Evolutionary conservation across 2,888 invertebrate genomes (phyloP).

Genomic region (Lingula anatina): DNA sequence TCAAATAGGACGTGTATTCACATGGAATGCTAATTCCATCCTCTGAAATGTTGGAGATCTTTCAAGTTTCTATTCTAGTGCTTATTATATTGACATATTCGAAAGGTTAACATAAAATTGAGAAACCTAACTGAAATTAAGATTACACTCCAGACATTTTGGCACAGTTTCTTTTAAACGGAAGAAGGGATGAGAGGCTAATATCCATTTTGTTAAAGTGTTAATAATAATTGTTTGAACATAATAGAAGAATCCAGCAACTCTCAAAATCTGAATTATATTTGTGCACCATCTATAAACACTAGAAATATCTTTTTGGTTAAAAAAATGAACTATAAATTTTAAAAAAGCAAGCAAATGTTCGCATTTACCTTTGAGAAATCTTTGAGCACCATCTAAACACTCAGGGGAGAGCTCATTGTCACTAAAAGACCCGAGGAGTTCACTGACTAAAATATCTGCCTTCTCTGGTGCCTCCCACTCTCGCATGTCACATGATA

Average conservation of each 20-base stretch:
- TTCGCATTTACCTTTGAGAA: conserved; percentile 57
- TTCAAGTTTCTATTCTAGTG: too few relatives aligned
- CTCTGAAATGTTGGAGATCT: conserved; percentile 57
- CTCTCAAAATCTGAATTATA: too few relatives aligned
- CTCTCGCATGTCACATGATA: conserved; percentile 54
- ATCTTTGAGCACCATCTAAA: conserved; percentile 85
- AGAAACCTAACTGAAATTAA: conserved; percentile 2
- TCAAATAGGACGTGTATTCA: conserved; percentile 83
- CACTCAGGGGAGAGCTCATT: conserved; percentile 99
- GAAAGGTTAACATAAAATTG: too few relatives aligned
- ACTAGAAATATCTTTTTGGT: too few relatives aligned
- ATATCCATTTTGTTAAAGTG: too few relatives aligned
- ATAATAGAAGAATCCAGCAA: too few relatives aligned
- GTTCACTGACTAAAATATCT: conserved; percentile 92
- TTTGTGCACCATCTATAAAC: too few relatives aligned
- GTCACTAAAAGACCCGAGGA: conserved; percentile 96
- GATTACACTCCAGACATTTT: background rate
- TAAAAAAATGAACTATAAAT: too few relatives aligned
- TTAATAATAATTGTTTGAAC: too few relatives aligned
- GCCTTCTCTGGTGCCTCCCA: conserved; percentile 65
- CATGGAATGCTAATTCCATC: conserved; percentile 88
- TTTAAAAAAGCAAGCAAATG: too few relatives aligned
- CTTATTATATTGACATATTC: too few relatives aligned
- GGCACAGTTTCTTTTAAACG: conserved; percentile 2
- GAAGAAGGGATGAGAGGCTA: too few relatives aligned